A percentile compares a stretch with the other conserved stretches of the same genome.
Evolutionary conservation across 2,888 invertebrate species (phyloP).

Genomic region (Ceraclea dissimilis): DNA sequence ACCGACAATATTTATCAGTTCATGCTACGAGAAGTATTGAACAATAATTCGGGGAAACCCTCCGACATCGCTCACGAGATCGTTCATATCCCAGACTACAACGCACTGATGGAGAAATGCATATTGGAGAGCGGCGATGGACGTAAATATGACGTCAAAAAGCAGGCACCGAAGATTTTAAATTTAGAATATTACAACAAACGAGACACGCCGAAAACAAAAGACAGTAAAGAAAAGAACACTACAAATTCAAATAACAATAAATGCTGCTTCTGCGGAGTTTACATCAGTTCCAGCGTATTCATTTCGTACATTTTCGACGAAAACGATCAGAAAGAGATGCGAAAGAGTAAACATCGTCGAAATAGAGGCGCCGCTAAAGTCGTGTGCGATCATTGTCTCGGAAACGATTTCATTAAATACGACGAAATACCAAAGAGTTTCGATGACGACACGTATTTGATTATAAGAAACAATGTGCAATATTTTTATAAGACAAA

Average conservation of each 20-base stretch:
- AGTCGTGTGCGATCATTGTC: conserved; percentile 39
- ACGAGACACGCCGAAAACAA: background rate
- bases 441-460: conserved; percentile 38
- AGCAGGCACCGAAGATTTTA: background rate
- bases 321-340: conserved; percentile 35
- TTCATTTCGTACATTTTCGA: conserved; percentile 35
- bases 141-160: too few species aligned
- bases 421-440: conserved; percentile 37
- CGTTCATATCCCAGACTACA: too few species aligned
- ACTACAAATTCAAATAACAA: background rate
- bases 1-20: conserved; percentile 41
- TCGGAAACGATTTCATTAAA: conserved; percentile 37
- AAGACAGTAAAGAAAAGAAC: background rate
- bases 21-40: conserved; percentile 34
- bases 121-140: too few species aligned
- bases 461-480: conserved; percentile 43
- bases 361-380: conserved; percentile 31
- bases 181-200: background rate
- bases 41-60: background rate
- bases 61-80: too few species aligned
- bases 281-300: conserved; percentile 30
- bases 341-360: conserved; percentile 22
- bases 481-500: conserved; percentile 43
- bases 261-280: conserved; percentile 5
- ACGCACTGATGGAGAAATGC: too few species aligned